Percentiles rank a stretch among this genome's conserved stretches.
Conservation (phyloP, 2,113 vertebrate species). For the Chrysemys picta region DNA sequence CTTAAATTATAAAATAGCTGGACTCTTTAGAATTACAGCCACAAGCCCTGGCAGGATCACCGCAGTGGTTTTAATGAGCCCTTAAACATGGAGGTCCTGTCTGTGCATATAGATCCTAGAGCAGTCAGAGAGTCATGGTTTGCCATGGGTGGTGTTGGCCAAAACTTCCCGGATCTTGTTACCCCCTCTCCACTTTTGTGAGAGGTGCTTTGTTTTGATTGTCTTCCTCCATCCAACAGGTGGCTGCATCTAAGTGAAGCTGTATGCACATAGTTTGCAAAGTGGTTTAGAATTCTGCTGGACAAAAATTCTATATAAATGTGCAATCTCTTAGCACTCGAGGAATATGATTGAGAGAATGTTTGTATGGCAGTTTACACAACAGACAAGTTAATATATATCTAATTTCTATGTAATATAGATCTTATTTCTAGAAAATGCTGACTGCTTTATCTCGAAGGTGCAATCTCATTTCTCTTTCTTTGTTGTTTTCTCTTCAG, state of each 20-base stretch:
- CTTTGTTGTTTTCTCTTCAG: conserved; percentile 71
- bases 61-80: background rate
- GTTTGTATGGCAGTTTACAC: background rate
- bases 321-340: background rate
- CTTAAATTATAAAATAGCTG: background rate
- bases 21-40: background rate
- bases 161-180: background rate
- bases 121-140: background rate
- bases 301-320: rapidly evolving
- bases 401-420: background rate
- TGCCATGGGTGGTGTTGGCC: background rate
- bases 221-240: background rate
- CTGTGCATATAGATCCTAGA: background rate
- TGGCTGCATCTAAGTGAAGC: background rate
- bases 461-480: conserved; percentile 15
- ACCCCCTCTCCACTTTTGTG: background rate
- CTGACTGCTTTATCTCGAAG: conserved; percentile 19
- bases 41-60: background rate
- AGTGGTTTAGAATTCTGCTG: rapidly evolving
- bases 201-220: background rate
- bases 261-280: background rate
- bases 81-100: background rate
- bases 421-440: background rate
- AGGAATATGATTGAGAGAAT: background rate
- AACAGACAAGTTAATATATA: background rate